phyloP scores from a whole-genome alignment of 2,113 vertebrate species.

The Lucifuga dentata region DNA sequence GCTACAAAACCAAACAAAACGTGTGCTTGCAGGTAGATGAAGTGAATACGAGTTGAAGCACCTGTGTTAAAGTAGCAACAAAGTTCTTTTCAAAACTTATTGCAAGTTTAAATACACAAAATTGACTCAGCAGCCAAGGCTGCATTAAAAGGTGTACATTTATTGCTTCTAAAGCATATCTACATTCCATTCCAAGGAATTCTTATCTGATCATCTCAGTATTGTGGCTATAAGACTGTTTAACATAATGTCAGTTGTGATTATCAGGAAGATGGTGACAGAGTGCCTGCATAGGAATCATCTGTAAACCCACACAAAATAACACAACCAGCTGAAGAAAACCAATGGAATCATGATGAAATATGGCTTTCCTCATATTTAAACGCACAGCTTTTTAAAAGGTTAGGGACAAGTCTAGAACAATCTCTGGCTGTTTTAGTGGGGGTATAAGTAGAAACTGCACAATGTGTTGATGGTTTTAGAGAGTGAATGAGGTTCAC shows the following conservation, averaged over 20 bases:
- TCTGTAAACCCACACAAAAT: conserved; percentile 29
- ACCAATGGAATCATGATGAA: conserved; percentile 16
- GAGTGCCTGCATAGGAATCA: conserved; percentile 14
- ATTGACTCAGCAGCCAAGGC: background rate
- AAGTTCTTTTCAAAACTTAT: conserved; percentile 5
- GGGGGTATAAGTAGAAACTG: background rate
- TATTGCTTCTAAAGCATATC: conserved; percentile 22
- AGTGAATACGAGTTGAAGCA: too few species aligned
- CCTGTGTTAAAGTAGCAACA: too few species aligned
- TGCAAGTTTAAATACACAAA: background rate
- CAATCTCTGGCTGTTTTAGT: background rate
- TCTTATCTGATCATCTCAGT: conserved; percentile 44
- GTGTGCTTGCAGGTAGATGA: background rate
- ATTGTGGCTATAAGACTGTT: conserved; percentile 30
- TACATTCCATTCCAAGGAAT: conserved; percentile 41
- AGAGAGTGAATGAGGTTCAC: conserved; percentile 15
- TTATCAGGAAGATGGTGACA: conserved; percentile 43
- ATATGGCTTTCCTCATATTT: background rate
- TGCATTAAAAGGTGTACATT: background rate
- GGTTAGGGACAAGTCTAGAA: background rate
- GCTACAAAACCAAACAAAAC: conserved; percentile 2
- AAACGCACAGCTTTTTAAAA: conserved; percentile 1
- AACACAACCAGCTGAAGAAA: conserved; percentile 15
- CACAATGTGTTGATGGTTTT: conserved; percentile 31
- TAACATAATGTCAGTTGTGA: conserved; percentile 48